These are phyloP conservation scores for Drosophila robusta DNA, from an alignment of 2,888 invertebrate genomes.

Conservation along the genomic window DNA sequence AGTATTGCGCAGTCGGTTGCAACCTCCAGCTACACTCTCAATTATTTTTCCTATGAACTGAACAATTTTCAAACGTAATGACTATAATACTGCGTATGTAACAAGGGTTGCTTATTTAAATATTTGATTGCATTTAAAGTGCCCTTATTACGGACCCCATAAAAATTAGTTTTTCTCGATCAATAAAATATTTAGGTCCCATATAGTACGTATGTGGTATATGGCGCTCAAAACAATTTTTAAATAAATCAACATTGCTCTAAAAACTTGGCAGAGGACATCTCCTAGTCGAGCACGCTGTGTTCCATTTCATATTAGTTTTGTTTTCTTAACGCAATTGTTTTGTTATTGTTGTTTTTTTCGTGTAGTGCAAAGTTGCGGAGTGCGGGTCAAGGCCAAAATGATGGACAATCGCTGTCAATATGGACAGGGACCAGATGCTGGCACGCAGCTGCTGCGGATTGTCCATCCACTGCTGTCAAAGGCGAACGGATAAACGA, in stretches of 20 bases:
- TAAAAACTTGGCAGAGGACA: not conserved
- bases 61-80: no score
- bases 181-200: no score
- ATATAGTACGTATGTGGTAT: not conserved
- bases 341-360: slow-evolving; percentile 7
- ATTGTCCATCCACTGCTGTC: slow-evolving; percentile 23
- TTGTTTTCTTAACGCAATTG: not conserved
- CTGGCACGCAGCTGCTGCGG: slow-evolving; percentile 18
- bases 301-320: not conserved
- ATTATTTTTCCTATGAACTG: not conserved
- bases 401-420: slow-evolving; percentile 18
- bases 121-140: no score
- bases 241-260: not conserved
- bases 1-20: no score
- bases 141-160: no score
- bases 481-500: slow-evolving; percentile 12
- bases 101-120: no score
- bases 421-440: slow-evolving; percentile 12
- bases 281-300: not conserved
- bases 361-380: slow-evolving; percentile 6
- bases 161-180: no score
- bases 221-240: not conserved
- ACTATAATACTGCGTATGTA: no score
- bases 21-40: no score
- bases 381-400: slow-evolving; percentile 16